A percentile compares a stretch with the other conserved stretches of the same genome.
phyloP scores from a whole-genome alignment of 2,113 vertebrate species.

The Montifringilla adamsi region DNA sequence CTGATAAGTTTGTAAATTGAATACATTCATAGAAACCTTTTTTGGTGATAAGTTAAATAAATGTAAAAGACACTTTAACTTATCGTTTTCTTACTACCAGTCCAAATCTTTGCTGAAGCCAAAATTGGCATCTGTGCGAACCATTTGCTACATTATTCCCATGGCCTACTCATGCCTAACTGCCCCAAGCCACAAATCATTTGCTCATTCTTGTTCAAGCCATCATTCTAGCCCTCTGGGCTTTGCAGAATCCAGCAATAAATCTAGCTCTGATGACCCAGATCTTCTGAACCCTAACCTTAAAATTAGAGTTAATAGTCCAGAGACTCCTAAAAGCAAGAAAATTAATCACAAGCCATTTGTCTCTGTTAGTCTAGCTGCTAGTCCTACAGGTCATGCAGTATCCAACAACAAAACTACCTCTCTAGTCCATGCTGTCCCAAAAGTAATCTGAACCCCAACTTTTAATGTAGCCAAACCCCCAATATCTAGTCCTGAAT shows the following conservation, averaged over 20 bases:
- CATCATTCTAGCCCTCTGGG: conserved; percentile 49
- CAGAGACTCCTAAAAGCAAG: conserved; percentile 27
- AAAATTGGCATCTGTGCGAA: conserved; percentile 51
- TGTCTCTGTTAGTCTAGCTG: background rate
- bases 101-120: background rate
- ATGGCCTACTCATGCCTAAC: conserved; percentile 49
- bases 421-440: background rate
- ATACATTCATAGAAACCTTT: background rate
- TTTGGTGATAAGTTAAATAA: background rate
- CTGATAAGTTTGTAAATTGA: background rate
- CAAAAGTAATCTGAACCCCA: background rate
- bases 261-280: conserved; percentile 51
- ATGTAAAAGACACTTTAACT: background rate
- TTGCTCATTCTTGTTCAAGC: conserved; percentile 47
- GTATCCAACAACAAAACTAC: background rate
- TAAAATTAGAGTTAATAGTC: conserved; percentile 56
- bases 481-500: background rate
- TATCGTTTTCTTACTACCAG: background rate
- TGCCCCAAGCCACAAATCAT: conserved; percentile 55
- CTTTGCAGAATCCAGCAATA: conserved; percentile 64
- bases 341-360: conserved; percentile 45
- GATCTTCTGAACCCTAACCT: conserved; percentile 56
- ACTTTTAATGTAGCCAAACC: background rate
- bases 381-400: background rate
- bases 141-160: conserved; percentile 20